phyloP scores from a whole-genome alignment of 2,888 invertebrate species.

The Ferdinandea cuprea region DNA sequence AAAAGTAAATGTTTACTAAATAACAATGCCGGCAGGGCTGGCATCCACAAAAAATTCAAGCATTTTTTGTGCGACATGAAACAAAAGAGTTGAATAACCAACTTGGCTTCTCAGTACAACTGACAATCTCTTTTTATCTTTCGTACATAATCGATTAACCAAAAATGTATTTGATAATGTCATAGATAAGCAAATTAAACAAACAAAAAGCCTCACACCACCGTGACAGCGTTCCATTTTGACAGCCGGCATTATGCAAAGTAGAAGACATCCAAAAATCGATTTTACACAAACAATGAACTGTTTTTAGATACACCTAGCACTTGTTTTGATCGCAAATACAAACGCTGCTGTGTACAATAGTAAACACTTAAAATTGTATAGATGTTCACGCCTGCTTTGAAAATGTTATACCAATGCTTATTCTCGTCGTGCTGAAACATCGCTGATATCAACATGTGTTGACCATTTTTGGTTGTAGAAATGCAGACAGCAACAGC shows the following conservation, averaged over 20 bases:
- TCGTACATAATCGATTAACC: constrained; percentile 13
- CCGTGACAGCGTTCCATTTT: neutral
- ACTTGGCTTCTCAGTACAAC: neutral
- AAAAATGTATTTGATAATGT: neutral
- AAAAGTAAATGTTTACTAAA: constrained; percentile 12
- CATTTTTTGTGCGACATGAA: neutral
- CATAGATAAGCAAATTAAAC: constrained; percentile 7
- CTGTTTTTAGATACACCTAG: neutral
- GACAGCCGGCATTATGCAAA: constrained; percentile 38
- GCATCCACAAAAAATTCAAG: neutral
- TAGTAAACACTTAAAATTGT: constrained; percentile 48
- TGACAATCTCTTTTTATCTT: neutral
- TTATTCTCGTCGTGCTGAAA: neutral
- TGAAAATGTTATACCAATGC: constrained; percentile 47
- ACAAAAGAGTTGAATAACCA: constrained; percentile 31
- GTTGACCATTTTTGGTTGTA: constrained; percentile 24
- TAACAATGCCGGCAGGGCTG: constrained; percentile 29
- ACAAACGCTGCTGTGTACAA: constrained; percentile 9
- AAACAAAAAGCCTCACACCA: neutral
- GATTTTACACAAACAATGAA: too few species aligned
- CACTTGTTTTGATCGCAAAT: constrained; percentile 17
- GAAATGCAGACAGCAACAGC: constrained; percentile 27
- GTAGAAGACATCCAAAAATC: constrained; percentile 10
- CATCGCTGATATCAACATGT: neutral
- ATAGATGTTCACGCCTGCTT: constrained; percentile 66